phyloP scores from a whole-genome alignment of 2,888 invertebrate species.

The Clunio marinus region DNA sequence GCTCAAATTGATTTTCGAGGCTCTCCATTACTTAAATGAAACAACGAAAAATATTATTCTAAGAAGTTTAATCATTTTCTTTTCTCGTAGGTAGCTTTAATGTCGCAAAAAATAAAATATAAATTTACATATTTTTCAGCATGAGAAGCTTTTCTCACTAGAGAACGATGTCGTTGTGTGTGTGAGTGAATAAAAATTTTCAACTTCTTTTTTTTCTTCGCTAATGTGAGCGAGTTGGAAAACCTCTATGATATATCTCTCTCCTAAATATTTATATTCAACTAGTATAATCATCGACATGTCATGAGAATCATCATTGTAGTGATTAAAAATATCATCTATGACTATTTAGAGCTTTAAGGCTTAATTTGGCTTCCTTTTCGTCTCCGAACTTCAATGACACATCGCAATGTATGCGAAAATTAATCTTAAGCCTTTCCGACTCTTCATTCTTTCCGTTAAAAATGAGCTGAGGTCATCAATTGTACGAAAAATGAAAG shows the following conservation, averaged over 20 bases:
- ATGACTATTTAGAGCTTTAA: no score
- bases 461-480: conserved; percentile 17
- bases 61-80: no score
- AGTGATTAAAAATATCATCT: neutral
- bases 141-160: conserved; percentile 18
- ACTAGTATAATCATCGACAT: neutral
- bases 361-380: no score
- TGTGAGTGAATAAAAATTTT: no score
- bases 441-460: conserved; percentile 16
- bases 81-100: no score
- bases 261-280: conserved; percentile 17
- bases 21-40: no score
- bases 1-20: no score
- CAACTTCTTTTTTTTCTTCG: conserved; percentile 12
- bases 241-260: neutral
- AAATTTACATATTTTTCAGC: conserved; percentile 23
- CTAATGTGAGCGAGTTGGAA: conserved; percentile 17
- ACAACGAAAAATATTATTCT: no score
- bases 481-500: conserved; percentile 7
- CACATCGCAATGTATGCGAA: neutral
- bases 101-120: no score
- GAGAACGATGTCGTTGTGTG: neutral
- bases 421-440: neutral
- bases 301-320: neutral
- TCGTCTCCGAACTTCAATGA: no score